A percentile compares a stretch with the other conserved stretches of the same genome.
phyloP scores from a whole-genome alignment of 2,113 vertebrate genomes.

The Oreochromis tanganicae region DNA sequence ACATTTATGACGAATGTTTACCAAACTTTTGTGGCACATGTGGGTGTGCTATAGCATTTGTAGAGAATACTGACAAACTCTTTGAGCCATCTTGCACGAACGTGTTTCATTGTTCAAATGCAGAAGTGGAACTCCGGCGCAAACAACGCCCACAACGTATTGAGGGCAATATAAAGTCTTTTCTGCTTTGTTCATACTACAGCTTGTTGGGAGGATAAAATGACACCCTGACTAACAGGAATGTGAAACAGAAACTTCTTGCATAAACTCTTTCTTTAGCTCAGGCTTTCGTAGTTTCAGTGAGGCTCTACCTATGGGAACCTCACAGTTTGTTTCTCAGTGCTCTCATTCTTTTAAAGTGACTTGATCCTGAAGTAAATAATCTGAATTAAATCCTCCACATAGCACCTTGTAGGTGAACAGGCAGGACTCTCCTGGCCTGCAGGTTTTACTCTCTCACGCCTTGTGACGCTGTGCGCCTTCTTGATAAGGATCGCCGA shows the following conservation, averaged over 20 bases:
- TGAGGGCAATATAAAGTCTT: not conserved
- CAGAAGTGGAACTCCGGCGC: not conserved
- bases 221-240: slow-evolving; percentile 28
- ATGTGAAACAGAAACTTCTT: slow-evolving; percentile 48
- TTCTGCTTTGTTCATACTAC: not conserved
- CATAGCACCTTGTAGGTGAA: not conserved
- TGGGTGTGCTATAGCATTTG: not conserved
- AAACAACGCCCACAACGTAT: not conserved
- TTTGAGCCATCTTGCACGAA: not conserved
- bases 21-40: not conserved
- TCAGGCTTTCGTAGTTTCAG: slow-evolving; percentile 26
- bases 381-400: slow-evolving; percentile 32
- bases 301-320: slow-evolving; percentile 4
- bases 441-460: slow-evolving; percentile 4
- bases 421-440: not conserved
- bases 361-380: slow-evolving; percentile 9
- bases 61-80: not conserved
- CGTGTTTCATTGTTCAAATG: not conserved
- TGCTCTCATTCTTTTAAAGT: slow-evolving; percentile 33
- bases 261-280: slow-evolving; percentile 40
- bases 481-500: slow-evolving; percentile 2
- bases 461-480: not conserved
- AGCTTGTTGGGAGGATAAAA: slow-evolving; percentile 13
- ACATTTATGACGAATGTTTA: not conserved
- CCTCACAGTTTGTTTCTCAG: slow-evolving; percentile 38